Base-by-base conservation (phyloP, 2,888 invertebrate genomes). In the Zhengitettix transpicula region DNA sequence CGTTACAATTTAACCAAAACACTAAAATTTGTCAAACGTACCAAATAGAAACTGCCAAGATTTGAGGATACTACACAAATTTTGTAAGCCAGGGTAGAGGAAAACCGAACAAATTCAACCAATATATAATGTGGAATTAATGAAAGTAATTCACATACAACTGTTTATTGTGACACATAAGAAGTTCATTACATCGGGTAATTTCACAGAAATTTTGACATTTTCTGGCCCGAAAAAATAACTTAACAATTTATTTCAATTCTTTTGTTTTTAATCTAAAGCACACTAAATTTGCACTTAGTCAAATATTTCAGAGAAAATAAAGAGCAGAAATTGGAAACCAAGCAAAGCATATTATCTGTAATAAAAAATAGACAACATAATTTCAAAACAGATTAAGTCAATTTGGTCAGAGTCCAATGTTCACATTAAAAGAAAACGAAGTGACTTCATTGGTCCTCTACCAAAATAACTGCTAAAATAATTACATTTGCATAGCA, bases 401-500 rank as follows among this genome's bases (percentile, higher is more conserved):
- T 55, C 15, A 55, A 40, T 55, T 17, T 41, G 55, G 55, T 15
- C n/a, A 44, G 57, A 57, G 60, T 41, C 42, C 60, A 42, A 57
- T 41, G 16, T 53, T 53, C 60, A 52, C 52, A 51, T 57, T 44
- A 57, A 60, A 56, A 57, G 57, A 57, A 53, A 41, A 57, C 53
- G 57, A 57, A 55, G 55, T 40, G 55, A 55, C 41, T 40, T 10
- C 14, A 55, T 55, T 55, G 55, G 55, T 41, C 55, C 41, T 41
- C 55, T 40, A 17, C 55, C 55, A 55, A 55, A 53, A 41, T 74
- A 74, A 74, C 74, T 70, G 75, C 75, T 75, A 75, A 75, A 75
- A 75, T 74, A 78, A 78, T 79, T 83, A 83, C 84, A 84, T 83
- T 83, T 82, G 82, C 58, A 60, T 68, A 69, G 82, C 80, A 82